These are phyloP conservation scores for Motacilla alba DNA, from an alignment of 2,113 vertebrate genomes.

Conservation along the genomic window DNA sequence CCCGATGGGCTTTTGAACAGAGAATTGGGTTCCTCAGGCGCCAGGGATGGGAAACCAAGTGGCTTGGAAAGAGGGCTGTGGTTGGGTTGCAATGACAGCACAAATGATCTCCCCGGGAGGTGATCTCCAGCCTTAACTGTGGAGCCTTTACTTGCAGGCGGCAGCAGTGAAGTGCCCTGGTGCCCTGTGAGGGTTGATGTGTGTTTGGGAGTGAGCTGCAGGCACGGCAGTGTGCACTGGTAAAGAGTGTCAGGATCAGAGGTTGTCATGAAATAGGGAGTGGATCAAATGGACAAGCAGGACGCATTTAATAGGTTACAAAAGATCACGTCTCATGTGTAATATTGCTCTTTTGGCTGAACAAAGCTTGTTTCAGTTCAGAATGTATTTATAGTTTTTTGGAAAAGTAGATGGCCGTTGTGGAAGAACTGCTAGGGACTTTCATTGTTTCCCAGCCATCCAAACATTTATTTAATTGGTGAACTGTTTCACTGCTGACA, in stretches of 20 bases:
- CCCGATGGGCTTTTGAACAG: background rate
- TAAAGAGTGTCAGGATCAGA: background rate
- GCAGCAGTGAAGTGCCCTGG: background rate
- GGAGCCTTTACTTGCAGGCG: background rate
- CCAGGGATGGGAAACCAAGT: background rate
- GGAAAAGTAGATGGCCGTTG: background rate
- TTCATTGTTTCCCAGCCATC: background rate
- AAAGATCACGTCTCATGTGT: background rate
- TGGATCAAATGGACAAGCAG: background rate
- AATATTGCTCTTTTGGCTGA: background rate
- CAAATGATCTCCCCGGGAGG: background rate
- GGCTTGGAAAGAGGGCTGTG: background rate
- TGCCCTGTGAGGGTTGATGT: background rate
- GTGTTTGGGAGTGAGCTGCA: background rate
- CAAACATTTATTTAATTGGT: background rate
- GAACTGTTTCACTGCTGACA: background rate
- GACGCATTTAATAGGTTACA: background rate
- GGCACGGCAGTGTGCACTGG: background rate
- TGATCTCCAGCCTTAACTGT: background rate
- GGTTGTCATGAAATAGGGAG: background rate
- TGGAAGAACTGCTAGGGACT: background rate
- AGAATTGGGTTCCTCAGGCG: background rate
- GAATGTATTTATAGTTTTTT: background rate
- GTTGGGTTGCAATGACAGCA: background rate
- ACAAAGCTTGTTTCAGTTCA: background rate